Percentiles rank a stretch among this genome's conserved stretches.
Evolutionary conservation across 2,797 vertebrate species (phyloP).

Genomic region (Diplodus sargus): DNA sequence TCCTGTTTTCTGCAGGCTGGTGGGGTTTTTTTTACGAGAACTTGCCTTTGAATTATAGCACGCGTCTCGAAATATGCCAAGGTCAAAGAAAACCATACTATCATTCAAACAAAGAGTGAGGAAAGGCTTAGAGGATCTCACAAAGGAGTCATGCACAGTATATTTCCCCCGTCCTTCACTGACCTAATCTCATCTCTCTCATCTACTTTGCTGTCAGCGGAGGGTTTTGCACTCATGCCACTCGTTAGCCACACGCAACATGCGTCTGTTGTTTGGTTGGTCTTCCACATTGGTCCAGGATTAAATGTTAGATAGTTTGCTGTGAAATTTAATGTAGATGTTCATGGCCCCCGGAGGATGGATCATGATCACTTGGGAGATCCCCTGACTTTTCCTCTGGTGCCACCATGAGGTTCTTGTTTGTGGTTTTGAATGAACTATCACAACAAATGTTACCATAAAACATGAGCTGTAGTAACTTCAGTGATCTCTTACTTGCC

Average conservation of each 20-base stretch:
- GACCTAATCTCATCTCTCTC: neutral
- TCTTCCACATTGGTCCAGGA: neutral
- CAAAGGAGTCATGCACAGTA: neutral
- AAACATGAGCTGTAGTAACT: neutral
- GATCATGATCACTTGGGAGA: neutral
- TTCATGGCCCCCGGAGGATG: neutral
- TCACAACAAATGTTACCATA: neutral
- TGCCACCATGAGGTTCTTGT: neutral
- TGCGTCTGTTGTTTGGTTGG: neutral
- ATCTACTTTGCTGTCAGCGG: neutral
- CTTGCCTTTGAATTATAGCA: slow-evolving; percentile 5
- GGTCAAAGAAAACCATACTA: neutral
- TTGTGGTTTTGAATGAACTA: neutral
- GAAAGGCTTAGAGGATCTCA: neutral
- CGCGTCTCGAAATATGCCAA: slow-evolving; percentile 14
- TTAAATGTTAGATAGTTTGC: neutral
- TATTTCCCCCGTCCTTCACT: neutral
- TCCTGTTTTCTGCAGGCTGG: slow-evolving; percentile 30
- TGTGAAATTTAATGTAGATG: neutral
- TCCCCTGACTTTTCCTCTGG: neutral
- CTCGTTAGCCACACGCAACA: neutral
- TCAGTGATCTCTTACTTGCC: neutral
- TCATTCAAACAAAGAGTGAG: neutral
- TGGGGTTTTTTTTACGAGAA: neutral
- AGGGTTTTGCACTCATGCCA: neutral